Evolutionary conservation across 2,797 vertebrate species (phyloP).

Genomic region (Anguilla anguilla): DNA sequence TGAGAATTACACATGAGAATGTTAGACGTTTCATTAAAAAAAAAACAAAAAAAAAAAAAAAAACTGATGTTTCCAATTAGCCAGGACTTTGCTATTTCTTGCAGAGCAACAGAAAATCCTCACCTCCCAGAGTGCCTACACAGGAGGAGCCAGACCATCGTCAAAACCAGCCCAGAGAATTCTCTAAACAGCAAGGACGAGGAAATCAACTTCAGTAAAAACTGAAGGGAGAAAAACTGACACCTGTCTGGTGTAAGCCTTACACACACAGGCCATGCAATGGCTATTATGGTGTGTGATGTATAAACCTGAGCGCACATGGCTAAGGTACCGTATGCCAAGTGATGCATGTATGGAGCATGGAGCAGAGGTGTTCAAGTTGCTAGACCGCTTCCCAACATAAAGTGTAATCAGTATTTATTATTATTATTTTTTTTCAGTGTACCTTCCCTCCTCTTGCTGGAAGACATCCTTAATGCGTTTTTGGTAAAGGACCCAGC

Average conservation of each 20-base stretch:
- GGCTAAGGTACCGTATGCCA: neutral
- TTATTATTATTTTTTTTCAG: neutral
- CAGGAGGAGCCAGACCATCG: constrained; percentile 69
- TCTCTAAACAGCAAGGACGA: constrained; percentile 58
- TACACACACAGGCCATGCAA: no score
- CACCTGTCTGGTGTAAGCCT: neutral
- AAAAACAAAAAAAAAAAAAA: no score
- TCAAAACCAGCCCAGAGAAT: constrained; percentile 70
- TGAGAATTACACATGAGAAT: neutral
- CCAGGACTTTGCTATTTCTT: neutral
- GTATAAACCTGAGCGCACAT: neutral
- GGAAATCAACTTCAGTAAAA: neutral
- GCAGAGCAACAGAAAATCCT: neutral
- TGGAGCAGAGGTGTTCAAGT: neutral
- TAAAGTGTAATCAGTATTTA: neutral
- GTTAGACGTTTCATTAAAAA: no score
- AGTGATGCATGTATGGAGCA: neutral
- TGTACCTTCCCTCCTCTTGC: constrained; percentile 74
- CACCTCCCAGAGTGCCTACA: constrained; percentile 76
- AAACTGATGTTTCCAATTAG: neutral
- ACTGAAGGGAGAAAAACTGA: neutral
- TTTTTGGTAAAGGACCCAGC: constrained; percentile 62
- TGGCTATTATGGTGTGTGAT: neutral
- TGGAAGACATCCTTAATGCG: constrained; percentile 64
- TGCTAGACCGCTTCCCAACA: neutral